Evolutionary conservation across 92 coral and sea anemone species (phyloP), one percentile per base, ranked within the genome.

Genomic region (Phenganax marumi): DNA sequence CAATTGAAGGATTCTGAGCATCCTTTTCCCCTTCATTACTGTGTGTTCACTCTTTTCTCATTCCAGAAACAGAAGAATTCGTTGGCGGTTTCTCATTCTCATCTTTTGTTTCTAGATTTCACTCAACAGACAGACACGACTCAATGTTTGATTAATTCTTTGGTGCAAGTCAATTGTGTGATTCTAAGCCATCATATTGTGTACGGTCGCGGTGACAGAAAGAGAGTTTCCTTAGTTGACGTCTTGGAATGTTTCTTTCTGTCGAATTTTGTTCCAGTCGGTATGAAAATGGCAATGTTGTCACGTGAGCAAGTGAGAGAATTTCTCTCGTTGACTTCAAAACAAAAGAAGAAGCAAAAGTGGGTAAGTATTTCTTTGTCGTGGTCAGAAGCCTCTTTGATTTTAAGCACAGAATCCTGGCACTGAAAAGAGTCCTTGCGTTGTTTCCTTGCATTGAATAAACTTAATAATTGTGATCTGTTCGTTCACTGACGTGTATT

Each of bases 101-200:
- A 4, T 43, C 47, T 77, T 57, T 72, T 1, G 4, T 19, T 21
- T 19, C 52, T 49, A 78, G 83, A 25, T 51, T 46, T 50, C 0
- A 47, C 26, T 10, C 3, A 39, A 3, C 12, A 57, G 24, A 57
- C 83, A 16, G 25, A 18, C 3, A 49, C 68, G 13, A 47, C 70
- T 8, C 71, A 77, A 24, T 58, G 73, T 78, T 63, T 78, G 68
- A 50, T 52, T 50, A 89, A 92, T 75, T 96, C 97, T 19, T 82
- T 96, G 57, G 88, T 96, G 14, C 96, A 96, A 83, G 75, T 92
- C 79, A 96, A 96, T 86, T 96, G 99, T 76, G 79, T 96, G 26
- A 90, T 96, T 49, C 81, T 85, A 17, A 97, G 97, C 1, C 80
- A 86, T 33, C 89, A 88, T 60, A 73, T 87, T 23, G 76, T 63